Evolutionary conservation across 2,113 vertebrate genomes (phyloP).

Genomic region (Calonectris borealis): DNA sequence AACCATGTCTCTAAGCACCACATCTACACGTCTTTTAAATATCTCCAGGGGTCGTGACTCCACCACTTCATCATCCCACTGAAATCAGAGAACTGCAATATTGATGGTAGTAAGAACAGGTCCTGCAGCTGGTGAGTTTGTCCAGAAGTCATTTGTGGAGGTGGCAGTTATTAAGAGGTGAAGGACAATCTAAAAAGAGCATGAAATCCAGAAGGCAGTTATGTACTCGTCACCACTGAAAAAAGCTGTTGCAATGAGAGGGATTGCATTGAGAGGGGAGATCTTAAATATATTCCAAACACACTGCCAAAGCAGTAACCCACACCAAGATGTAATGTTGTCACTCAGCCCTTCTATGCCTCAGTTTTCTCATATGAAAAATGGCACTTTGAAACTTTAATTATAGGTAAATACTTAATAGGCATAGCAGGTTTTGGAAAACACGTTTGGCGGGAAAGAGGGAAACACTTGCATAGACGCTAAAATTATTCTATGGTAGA

Average conservation of each 20-base stretch:
- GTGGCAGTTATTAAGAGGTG: neutral
- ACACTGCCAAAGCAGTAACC: neutral
- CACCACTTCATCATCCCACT: neutral
- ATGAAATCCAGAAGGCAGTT: neutral
- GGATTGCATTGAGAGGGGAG: neutral
- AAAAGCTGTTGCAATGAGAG: neutral
- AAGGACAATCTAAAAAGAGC: neutral
- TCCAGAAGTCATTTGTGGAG: neutral
- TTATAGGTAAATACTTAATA: neutral
- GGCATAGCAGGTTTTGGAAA: neutral
- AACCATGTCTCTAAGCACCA: neutral
- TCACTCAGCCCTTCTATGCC: neutral
- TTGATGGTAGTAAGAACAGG: neutral
- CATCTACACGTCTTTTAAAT: neutral
- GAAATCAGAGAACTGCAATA: neutral
- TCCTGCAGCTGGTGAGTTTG: neutral
- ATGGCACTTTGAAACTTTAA: neutral
- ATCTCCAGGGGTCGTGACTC: neutral
- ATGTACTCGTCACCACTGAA: neutral
- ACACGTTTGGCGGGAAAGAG: neutral
- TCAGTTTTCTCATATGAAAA: neutral
- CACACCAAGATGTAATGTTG: neutral
- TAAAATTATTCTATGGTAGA: neutral
- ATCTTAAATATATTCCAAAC: neutral
- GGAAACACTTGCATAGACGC: neutral